These are phyloP conservation scores for Sphaerophoria taeniata DNA, from an alignment of 2,888 invertebrate genomes.

Conservation along the genomic window DNA sequence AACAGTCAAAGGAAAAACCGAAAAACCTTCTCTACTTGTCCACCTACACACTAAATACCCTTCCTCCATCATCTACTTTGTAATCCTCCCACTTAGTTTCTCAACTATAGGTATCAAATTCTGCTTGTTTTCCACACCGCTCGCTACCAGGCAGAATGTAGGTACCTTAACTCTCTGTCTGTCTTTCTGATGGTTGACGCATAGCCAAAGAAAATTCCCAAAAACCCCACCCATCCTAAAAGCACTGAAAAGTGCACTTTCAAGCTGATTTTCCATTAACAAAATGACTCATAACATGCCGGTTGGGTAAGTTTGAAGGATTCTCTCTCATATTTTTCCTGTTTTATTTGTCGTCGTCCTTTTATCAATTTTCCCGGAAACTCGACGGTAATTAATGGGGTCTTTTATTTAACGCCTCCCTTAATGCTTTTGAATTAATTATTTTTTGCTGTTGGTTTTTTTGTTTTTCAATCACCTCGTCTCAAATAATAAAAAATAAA, in stretches of 20 bases:
- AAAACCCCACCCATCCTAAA: constrained; percentile 63
- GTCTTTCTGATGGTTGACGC: neutral
- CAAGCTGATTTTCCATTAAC: constrained; percentile 46
- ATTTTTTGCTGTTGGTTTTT: neutral
- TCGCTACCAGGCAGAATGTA: too few species aligned
- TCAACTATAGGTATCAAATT: too few species aligned
- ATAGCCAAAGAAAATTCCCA: constrained; percentile 24
- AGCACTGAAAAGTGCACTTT: constrained; percentile 44
- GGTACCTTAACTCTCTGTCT: neutral
- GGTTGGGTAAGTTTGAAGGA: constrained; percentile 38
- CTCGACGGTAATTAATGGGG: constrained; percentile 44
- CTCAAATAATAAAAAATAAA: constrained; percentile 16
- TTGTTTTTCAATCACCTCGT: constrained; percentile 30
- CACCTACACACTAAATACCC: neutral
- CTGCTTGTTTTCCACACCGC: neutral
- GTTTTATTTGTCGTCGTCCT: neutral
- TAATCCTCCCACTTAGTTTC: neutral
- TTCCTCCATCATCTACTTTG: neutral
- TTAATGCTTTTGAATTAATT: constrained; percentile 43
- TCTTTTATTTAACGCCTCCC: constrained; percentile 32
- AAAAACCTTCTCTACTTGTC: neutral
- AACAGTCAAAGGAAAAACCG: neutral
- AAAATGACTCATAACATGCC: constrained; percentile 55
- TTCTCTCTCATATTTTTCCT: constrained; percentile 7
- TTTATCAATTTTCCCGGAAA: constrained; percentile 15